Percentiles rank a stretch among this genome's conserved stretches.
These are phyloP conservation scores for Phoebastria nigripes DNA, from an alignment of 2,797 vertebrate genomes.

Conservation along the genomic window DNA sequence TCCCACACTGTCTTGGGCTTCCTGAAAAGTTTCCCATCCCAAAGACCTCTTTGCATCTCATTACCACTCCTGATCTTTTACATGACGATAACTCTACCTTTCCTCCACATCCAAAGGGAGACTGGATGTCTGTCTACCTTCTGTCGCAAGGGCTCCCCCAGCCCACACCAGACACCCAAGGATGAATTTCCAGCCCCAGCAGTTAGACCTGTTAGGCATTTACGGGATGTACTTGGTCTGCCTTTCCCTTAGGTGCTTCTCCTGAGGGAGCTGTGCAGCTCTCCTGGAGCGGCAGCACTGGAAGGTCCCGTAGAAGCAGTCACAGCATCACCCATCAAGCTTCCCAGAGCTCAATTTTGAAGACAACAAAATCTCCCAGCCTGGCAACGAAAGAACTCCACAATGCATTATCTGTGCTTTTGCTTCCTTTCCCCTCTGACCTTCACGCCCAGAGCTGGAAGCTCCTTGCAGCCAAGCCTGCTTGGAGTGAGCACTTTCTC, in stretches of 20 bases:
- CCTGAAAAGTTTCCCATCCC: background rate
- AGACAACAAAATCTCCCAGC: background rate
- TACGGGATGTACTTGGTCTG: background rate
- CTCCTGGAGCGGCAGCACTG: background rate
- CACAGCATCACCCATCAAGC: background rate
- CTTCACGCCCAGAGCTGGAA: background rate
- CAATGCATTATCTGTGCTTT: background rate
- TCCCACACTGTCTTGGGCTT: background rate
- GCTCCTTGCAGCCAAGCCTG: background rate
- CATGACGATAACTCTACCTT: background rate
- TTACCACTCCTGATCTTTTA: background rate
- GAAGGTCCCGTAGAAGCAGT: background rate
- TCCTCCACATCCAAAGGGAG: background rate
- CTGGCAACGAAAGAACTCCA: background rate
- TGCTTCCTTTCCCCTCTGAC: background rate
- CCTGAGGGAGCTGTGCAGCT: background rate
- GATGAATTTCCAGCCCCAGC: background rate
- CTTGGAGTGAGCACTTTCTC: background rate
- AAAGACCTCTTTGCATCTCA: background rate
- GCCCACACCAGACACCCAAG: background rate
- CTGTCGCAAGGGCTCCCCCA: background rate
- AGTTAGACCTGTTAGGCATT: background rate
- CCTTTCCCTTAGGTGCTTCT: background rate
- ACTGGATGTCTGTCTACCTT: background rate
- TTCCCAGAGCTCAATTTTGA: background rate